Percentiles rank a stretch among this genome's conserved stretches.
phyloP scores from a whole-genome alignment of 2,113 vertebrate species.

The Xyliphius kryptos region DNA sequence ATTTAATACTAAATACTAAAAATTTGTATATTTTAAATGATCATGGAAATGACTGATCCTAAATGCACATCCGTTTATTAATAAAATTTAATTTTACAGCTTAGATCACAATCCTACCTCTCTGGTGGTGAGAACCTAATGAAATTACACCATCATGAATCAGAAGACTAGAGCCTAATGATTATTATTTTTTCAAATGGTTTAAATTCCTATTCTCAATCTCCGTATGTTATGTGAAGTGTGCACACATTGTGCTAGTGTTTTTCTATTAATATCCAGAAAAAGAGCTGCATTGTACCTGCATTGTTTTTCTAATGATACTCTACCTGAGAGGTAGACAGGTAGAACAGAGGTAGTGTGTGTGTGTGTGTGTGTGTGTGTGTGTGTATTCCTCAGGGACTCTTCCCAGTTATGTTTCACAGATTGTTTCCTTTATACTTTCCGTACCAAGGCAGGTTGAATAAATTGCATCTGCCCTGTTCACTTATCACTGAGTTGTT shows the following conservation, averaged over 20 bases:
- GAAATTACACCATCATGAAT: no score
- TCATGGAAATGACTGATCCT: no score
- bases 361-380: constrained; percentile 3
- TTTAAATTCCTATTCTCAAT: not conserved
- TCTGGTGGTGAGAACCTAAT: no score
- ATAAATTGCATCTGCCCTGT: constrained; percentile 32
- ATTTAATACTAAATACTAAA: no score
- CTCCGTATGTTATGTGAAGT: not conserved
- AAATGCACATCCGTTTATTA: no score
- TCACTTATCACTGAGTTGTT: constrained; percentile 25
- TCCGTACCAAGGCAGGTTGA: constrained; percentile 32
- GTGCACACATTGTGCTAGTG: no score
- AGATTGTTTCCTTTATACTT: constrained; percentile 40
- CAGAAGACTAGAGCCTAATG: no score
- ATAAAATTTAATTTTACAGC: no score
- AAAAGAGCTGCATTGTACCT: not conserved
- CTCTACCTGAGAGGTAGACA: not conserved
- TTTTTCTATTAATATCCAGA: constrained; percentile 18
- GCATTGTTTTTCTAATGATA: constrained; percentile 9
- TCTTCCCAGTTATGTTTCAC: constrained; percentile 36
- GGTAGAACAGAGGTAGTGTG: constrained; percentile 6
- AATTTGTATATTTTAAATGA: no score
- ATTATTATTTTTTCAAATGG: not conserved
- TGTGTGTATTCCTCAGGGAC: constrained; percentile 24
- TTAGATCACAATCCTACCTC: no score